phyloP scores from a whole-genome alignment of 1,140 invertebrate species.

The Listronotus bonariensis region DNA sequence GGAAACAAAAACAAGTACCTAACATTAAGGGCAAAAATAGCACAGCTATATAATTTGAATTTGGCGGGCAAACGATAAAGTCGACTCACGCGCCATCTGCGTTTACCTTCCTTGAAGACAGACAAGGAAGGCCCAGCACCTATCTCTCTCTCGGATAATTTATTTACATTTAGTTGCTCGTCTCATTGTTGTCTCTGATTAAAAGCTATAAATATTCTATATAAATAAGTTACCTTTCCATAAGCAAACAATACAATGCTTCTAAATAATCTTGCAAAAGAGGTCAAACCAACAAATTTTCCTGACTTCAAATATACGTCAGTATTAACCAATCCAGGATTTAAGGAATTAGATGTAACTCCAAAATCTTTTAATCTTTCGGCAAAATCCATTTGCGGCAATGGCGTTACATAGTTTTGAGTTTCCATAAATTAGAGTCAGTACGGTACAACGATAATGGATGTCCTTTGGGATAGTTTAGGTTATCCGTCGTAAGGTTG shows the following conservation, averaged over 20 bases:
- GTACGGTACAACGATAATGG: constrained; percentile 37
- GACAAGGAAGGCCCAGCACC: no score
- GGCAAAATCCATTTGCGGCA: constrained; percentile 49
- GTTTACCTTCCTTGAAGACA: no score
- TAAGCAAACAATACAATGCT: constrained; percentile 37
- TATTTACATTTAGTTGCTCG: no score
- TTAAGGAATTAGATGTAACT: constrained; percentile 59
- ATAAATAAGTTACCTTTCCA: constrained; percentile 40
- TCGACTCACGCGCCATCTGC: no score
- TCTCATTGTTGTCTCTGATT: no score
- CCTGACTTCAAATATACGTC: constrained; percentile 50
- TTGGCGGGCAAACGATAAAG: no score
- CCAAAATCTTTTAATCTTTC: constrained; percentile 48
- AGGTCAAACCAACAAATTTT: constrained; percentile 39
- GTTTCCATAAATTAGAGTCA: constrained; percentile 46
- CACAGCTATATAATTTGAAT: no score
- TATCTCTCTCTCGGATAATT: no score
- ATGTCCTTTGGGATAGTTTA: constrained; percentile 44
- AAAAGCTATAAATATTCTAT: constrained; percentile 59
- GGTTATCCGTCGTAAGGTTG: constrained; percentile 42
- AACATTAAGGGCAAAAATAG: no score
- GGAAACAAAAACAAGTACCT: no score
- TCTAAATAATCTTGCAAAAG: constrained; percentile 31
- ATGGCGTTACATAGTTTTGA: constrained; percentile 52
- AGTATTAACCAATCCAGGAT: constrained; percentile 62